phyloP scores from a whole-genome alignment of 2,888 invertebrate genomes.

The Cylindroiulus punctatus region DNA sequence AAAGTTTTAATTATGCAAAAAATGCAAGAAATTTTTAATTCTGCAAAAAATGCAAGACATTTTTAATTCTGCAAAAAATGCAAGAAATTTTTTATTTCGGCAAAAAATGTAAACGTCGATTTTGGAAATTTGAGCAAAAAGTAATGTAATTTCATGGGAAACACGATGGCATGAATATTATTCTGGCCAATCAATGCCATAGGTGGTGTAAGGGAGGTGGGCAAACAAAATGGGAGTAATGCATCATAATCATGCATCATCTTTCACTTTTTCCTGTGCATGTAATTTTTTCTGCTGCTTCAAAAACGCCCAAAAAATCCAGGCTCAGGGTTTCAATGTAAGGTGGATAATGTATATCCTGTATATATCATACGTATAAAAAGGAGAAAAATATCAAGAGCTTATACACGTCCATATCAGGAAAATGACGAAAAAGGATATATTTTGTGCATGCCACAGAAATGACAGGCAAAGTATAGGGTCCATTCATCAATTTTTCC shows the following conservation, averaged over 20 bases:
- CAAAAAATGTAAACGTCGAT: no score
- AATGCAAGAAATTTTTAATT: no score
- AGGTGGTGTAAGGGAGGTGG: conserved; percentile 1
- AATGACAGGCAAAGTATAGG: conserved; percentile 21
- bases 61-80: no score
- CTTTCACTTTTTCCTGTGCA: conserved; percentile 5
- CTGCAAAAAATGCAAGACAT: no score
- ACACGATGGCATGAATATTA: not conserved
- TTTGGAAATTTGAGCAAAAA: not conserved
- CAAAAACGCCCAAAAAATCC: conserved; percentile 16
- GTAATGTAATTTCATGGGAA: not conserved
- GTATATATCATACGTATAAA: conserved; percentile 30
- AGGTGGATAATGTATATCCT: conserved; percentile 20
- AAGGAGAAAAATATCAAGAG: not conserved
- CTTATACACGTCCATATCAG: not conserved
- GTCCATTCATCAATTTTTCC: conserved; percentile 28
- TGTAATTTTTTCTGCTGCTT: not conserved
- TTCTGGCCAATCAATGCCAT: not conserved
- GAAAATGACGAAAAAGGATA: not conserved
- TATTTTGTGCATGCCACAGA: conserved; percentile 22
- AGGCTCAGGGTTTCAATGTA: conserved; percentile 2
- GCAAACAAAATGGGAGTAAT: conserved; percentile 8
- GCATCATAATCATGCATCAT: conserved; percentile 42
- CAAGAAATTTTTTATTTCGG: no score
- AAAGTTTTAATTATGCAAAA: no score